Percentiles rank a stretch among this genome's conserved stretches.
These are phyloP conservation scores for Matsumurasca onukii DNA, from an alignment of 1,140 invertebrate species.

Conservation along the genomic window DNA sequence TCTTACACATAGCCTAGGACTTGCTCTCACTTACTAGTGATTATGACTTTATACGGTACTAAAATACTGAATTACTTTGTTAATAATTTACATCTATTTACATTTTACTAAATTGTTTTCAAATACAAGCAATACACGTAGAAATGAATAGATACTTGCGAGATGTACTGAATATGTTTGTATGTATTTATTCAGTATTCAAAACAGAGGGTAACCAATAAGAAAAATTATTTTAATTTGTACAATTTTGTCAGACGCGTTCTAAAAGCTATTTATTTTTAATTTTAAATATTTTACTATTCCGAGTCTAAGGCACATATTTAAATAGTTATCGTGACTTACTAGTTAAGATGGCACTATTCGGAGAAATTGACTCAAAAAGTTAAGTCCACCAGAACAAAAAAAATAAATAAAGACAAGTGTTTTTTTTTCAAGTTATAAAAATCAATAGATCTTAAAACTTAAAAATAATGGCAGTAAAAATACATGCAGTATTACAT, in stretches of 20 bases:
- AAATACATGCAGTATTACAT: neutral
- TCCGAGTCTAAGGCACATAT: no score
- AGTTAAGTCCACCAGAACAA: no score
- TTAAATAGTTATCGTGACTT: no score
- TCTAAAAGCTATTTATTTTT: neutral
- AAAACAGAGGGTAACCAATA: neutral
- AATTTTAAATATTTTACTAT: neutral
- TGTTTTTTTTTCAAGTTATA: no score
- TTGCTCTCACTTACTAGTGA: neutral
- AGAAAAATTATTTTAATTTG: neutral
- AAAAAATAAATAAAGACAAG: no score
- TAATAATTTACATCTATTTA: conserved; percentile 9
- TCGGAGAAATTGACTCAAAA: no score
- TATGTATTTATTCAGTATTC: neutral
- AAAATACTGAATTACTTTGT: neutral
- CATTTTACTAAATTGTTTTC: neutral
- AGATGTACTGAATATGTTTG: neutral
- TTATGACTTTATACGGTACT: conserved; percentile 1
- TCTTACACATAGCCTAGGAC: neutral
- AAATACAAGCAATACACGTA: neutral
- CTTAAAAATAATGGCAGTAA: neutral
- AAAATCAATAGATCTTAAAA: no score
- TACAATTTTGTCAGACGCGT: neutral
- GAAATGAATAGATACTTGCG: neutral
- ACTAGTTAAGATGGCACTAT: no score